A percentile compares a stretch with the other conserved stretches of the same genome.
phyloP scores from a whole-genome alignment of 2,113 vertebrate genomes.

The human (Homo sapiens) region DNA sequence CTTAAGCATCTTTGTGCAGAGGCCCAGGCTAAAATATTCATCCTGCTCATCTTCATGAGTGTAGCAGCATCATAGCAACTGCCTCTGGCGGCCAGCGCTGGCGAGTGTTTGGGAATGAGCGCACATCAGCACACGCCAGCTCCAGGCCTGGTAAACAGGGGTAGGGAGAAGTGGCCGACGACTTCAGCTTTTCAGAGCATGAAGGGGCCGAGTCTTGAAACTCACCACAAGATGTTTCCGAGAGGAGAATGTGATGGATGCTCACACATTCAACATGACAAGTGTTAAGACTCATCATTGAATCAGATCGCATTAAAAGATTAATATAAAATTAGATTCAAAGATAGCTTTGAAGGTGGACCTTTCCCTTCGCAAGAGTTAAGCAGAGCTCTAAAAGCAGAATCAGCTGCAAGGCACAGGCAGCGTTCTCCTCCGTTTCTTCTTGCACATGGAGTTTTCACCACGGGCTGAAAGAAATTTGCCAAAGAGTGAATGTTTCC shows the following conservation, averaged over 20 bases:
- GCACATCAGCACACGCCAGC: accelerated
- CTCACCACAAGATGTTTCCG: not conserved
- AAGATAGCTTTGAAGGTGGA: constrained; percentile 51
- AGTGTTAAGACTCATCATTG: not conserved
- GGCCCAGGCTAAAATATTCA: accelerated
- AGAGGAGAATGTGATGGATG: not conserved
- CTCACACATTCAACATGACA: not conserved
- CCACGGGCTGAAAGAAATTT: not conserved
- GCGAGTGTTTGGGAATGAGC: accelerated
- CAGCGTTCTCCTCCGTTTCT: not conserved
- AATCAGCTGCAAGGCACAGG: not conserved
- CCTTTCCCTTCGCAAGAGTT: not conserved
- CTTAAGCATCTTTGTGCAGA: not conserved
- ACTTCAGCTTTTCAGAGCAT: not conserved
- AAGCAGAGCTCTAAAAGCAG: not conserved
- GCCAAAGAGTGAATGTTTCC: not conserved
- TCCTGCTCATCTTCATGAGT: accelerated
- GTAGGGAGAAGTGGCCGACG: accelerated
- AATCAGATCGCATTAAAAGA: constrained; percentile 35
- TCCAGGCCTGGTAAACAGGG: accelerated
- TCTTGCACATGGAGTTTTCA: not conserved
- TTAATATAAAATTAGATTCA: constrained; percentile 55
- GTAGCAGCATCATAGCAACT: accelerated
- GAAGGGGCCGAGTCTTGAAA: accelerated
- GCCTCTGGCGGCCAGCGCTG: accelerated